These are phyloP conservation scores for Ephydatia muelleri DNA, from an alignment of 37 sponge, comb jelly and placozoan species.

Conservation along the genomic window DNA sequence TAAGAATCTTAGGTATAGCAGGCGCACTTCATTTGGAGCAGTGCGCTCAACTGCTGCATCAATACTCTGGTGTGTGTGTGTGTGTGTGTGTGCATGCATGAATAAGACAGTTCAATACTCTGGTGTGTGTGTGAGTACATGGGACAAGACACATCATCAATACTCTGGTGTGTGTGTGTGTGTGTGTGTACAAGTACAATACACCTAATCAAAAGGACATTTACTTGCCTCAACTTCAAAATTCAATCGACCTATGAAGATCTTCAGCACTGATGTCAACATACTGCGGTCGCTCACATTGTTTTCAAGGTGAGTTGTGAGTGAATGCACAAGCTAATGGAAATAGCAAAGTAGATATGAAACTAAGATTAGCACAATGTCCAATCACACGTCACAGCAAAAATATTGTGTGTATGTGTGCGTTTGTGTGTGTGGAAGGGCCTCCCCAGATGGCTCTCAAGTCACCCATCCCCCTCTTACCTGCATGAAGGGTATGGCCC, in stretches of 20 bases:
- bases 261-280: conserved; percentile 19
- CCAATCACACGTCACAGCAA: no score
- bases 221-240: background rate
- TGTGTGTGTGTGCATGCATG: no score
- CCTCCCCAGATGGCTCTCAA: no score
- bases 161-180: no score
- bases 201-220: no score
- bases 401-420: no score
- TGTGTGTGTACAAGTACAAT: no score
- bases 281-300: conserved; percentile 30
- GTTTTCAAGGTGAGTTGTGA: conserved; percentile 42
- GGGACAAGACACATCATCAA: no score
- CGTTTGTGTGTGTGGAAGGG: no score
- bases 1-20: conserved; percentile 77
- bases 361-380: no score
- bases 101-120: no score
- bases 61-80: conserved; percentile 30
- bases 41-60: conserved; percentile 45
- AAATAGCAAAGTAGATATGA: background rate
- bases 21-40: conserved; percentile 52
- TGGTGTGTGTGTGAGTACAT: no score
- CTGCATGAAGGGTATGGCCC: conserved; percentile 68
- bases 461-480: conserved; percentile 15
- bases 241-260: conserved; percentile 5
- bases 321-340: conserved; percentile 48